phyloP scores from a whole-genome alignment of 2,797 vertebrate genomes.

The Rhinoraja longicauda region DNA sequence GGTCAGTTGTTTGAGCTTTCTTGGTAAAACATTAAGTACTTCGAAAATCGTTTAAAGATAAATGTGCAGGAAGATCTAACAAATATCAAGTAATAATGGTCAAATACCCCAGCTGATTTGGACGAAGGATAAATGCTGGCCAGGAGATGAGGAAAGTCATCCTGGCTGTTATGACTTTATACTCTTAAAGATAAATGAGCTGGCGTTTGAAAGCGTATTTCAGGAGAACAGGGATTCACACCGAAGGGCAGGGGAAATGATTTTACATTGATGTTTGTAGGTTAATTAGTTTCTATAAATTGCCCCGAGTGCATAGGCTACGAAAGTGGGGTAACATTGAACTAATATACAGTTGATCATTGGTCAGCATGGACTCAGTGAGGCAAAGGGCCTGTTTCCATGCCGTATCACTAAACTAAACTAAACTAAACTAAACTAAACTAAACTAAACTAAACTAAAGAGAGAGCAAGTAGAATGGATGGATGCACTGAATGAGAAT shows the following conservation, averaged over 20 bases:
- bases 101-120: not conserved
- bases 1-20: not conserved
- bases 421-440: too few species aligned
- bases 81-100: not conserved
- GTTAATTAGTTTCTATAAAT: too few species aligned
- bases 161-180: not conserved
- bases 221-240: not conserved
- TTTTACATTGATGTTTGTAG: not conserved
- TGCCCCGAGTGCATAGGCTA: too few species aligned
- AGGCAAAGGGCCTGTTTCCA: too few species aligned
- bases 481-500: not conserved
- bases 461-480: not conserved
- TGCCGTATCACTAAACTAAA: too few species aligned
- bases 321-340: too few species aligned
- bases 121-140: not conserved
- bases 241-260: not conserved
- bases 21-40: not conserved
- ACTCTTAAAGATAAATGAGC: not conserved
- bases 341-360: too few species aligned
- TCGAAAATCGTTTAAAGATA: not conserved
- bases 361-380: too few species aligned
- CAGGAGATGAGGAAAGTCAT: not conserved
- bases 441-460: too few species aligned
- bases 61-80: not conserved
- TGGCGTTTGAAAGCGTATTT: not conserved